Base-by-base conservation (phyloP, 1,140 invertebrate genomes). In the Geopemphigus sp. region DNA sequence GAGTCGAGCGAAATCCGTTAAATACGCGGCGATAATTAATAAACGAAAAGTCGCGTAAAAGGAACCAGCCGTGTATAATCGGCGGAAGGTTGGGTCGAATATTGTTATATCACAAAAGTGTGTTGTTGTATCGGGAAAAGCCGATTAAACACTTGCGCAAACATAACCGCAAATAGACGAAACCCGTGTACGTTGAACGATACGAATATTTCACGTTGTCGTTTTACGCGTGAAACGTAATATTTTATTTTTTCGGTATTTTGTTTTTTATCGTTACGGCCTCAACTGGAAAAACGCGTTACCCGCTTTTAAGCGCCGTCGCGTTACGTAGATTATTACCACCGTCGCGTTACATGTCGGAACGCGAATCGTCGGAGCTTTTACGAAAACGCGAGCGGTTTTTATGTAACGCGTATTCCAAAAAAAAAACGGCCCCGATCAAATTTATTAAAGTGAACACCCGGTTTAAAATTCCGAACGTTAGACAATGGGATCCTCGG, bases 141-240 rank as follows among this genome's bases (percentile, higher is more conserved):
- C 53, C 47, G 47, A 72, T 72, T 72, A 72, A 72, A 72, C 68
- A 72, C 68, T 53, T 72, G 68, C 54, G 50, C 68, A 72, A 72
- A 72, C 24, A 72, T 29, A 54, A 72, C 68, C 24, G 53, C 45
- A 53, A 53, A 70, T 70, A 70, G 66, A 70, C 24, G 19, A 72
- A 54, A 54, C 24, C 19, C n/a, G 29, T 29, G 29, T 32, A 1
- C 50, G 29, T 54, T 72, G 53, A 72, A 72, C 50, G 50, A 50
- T 72, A 72, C 26, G 47, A 72, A 54, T 72, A 72, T 72, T 72
- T 54, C 29, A 72, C 54, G 24, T 32, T 29, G 26, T 29, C 11
- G n/a, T 72, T 72, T 72, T 32, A 29, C 24, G 11, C 19, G 17
- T 29, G 11, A 26, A 29, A 53, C 10, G 11, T 26, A 10, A 0